Evolutionary conservation across 2,113 vertebrate species (phyloP), one percentile per base, ranked within the genome.

Genomic region (Etheostoma spectabile): DNA sequence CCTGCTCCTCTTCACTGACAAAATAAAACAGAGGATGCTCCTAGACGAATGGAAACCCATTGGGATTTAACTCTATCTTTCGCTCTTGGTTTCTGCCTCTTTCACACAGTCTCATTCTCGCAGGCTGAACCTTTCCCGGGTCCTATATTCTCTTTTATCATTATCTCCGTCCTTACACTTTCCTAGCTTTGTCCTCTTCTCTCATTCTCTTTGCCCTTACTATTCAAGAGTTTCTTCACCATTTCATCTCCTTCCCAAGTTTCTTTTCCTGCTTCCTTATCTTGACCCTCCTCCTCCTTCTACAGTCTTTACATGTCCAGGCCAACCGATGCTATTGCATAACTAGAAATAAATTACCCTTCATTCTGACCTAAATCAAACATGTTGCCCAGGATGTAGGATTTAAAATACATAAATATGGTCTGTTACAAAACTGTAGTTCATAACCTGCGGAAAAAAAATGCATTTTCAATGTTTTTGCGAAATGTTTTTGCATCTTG

Each of bases 31-130:
- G 60, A 82, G 70, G 63, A 81, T 69, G 66, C 66, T 45, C 63
- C 77, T 30, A 49, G 51, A 86, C 80, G 78, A 90, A 86, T 85
- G 61, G 56, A 64, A 77, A 24, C 35, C 86, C 74, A 21, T 1
- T 64, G 91, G 85, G 91, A 93, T 74, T 83, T 85, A 71, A 65
- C 65, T 63, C 74, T 52, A 42, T 86, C 85, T 85, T 75, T 82
- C 33, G 21, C 80, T 89, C 45, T 84, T 68, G 57, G 61, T 78
- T 63, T 83, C 87, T 77, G 52, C 56, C 79, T 82, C 64, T 77
- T 80, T 79, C 67, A 24, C 60, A 66, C 83, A 42, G 66, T 83
- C 85, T 88, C 66, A 14, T 79, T 80, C 85, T 90, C 71, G 82
- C 52, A 59, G 74, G 65, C 79, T 84, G 82, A 89, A 87, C 88